Base-by-base conservation (phyloP, 2,888 invertebrate genomes). In the Drosophila quinaria region DNA sequence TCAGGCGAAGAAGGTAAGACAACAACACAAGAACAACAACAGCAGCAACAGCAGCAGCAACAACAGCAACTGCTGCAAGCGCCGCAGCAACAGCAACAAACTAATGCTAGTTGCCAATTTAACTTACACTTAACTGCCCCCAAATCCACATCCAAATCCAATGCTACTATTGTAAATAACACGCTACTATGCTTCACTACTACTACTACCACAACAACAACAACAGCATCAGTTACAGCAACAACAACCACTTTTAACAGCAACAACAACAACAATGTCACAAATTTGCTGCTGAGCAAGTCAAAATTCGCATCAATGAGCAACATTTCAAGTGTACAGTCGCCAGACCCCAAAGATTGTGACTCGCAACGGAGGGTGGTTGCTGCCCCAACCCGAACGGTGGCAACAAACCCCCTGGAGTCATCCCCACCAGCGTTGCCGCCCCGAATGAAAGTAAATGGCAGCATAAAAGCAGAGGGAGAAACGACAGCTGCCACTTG, bases 1-100 rank as follows among this genome's bases (percentile, higher is more conserved):
- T 87, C 87, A 8, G 84, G 83, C 65, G 91, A 91, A 83, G 91
- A 91, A 91, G 91, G 91, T 91, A 91, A 91, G 91, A 69, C 76
- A 49, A 51, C 39, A 49, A 8, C 65, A 22, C 72, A 56, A 55
- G 50, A 39, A 35, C 55, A 41, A 19, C 25, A 47, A 17, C 56
- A 41, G 9, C 41, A 50, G 49, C 52, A 15, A 35, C 59, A 33
- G 13, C 42, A 71, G 22, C 59, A 33, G 13, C 42, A 71, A 22
- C 59, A 54, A 35, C 66, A 31, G 50, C 46, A 59, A 19, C 81
- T 29, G 10, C 29, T 31, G 29, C 50, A 56, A 42, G 13, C 35
- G 35, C 78, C 46, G 22, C 59, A 33, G 15, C 42, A 71, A 29
- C 59, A 39, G 15, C 42, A 71, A 29, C 44, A 54, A 55, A 52